phyloP scores from a whole-genome alignment of 2,113 vertebrate genomes.

The Neodon shergylaensis region DNA sequence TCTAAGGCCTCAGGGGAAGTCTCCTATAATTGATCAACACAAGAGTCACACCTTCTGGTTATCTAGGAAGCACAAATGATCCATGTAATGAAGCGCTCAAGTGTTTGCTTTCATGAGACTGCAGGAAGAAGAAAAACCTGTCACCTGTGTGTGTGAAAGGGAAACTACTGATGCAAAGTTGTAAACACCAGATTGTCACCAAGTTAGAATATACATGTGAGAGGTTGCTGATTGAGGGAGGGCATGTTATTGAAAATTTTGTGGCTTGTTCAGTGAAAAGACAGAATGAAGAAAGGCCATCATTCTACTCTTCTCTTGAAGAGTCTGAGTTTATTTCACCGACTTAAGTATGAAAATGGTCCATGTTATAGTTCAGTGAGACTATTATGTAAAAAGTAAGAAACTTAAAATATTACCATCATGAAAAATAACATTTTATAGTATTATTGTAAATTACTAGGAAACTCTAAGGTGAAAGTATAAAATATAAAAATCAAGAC shows the following conservation, averaged over 20 bases:
- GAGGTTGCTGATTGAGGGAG: neutral
- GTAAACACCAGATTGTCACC: neutral
- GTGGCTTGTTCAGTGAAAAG: neutral
- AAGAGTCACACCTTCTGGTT: slow-evolving; percentile 54
- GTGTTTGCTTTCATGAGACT: neutral
- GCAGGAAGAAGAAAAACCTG: neutral
- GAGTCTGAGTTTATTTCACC: slow-evolving; percentile 48
- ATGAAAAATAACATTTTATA: slow-evolving; percentile 56
- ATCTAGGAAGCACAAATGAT: slow-evolving; percentile 67
- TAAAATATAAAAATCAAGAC: slow-evolving; percentile 14
- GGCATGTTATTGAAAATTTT: neutral
- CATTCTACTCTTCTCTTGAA: neutral
- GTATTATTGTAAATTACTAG: neutral
- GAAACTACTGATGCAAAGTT: neutral
- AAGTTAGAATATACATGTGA: neutral
- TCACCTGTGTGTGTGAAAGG: neutral
- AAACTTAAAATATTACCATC: neutral
- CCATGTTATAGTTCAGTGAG: neutral
- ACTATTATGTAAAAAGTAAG: slow-evolving; percentile 35
- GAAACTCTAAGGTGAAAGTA: slow-evolving; percentile 32
- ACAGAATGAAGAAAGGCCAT: neutral
- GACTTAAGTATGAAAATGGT: slow-evolving; percentile 26
- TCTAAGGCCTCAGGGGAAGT: slow-evolving; percentile 64
- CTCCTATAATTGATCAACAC: slow-evolving; percentile 63
- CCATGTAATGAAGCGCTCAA: slow-evolving; percentile 55